Percentiles rank a stretch among this genome's conserved stretches.
phyloP scores from a whole-genome alignment of 2,888 invertebrate genomes.

The Synergus japonicus region DNA sequence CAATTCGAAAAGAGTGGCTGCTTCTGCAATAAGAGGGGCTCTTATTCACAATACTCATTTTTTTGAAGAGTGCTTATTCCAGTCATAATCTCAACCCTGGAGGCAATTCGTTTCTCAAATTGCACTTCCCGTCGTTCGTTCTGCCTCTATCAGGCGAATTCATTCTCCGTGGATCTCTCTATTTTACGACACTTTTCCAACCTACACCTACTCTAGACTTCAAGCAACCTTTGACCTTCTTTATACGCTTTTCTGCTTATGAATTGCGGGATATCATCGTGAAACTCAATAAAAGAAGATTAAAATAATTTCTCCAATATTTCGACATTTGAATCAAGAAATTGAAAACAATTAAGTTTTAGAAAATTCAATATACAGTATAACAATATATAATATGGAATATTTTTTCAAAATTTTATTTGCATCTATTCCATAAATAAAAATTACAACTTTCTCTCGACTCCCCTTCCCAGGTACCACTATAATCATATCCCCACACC shows the following conservation, averaged over 20 bases:
- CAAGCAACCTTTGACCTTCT: background rate
- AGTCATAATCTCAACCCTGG: conserved; percentile 14
- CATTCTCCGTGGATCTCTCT: conserved; percentile 23
- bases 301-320: too few relatives aligned
- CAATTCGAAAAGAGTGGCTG: background rate
- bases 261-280: too few relatives aligned
- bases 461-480: too few relatives aligned
- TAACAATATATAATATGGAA: too few relatives aligned
- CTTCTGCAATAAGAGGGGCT: background rate
- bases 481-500: too few relatives aligned
- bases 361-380: too few relatives aligned
- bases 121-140: conserved; percentile 20
- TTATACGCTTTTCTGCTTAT: background rate
- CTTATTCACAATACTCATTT: conserved; percentile 5
- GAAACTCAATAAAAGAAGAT: too few relatives aligned
- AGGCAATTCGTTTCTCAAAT: conserved; percentile 30
- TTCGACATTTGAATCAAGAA: too few relatives aligned
- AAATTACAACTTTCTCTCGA: too few relatives aligned
- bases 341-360: too few relatives aligned
- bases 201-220: background rate
- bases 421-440: too few relatives aligned
- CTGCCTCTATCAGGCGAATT: conserved; percentile 30
- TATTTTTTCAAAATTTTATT: too few relatives aligned
- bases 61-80: conserved; percentile 10
- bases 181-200: background rate